phyloP scores from a whole-genome alignment of 2,888 invertebrate genomes.

The Drosophila paramelanica region DNA sequence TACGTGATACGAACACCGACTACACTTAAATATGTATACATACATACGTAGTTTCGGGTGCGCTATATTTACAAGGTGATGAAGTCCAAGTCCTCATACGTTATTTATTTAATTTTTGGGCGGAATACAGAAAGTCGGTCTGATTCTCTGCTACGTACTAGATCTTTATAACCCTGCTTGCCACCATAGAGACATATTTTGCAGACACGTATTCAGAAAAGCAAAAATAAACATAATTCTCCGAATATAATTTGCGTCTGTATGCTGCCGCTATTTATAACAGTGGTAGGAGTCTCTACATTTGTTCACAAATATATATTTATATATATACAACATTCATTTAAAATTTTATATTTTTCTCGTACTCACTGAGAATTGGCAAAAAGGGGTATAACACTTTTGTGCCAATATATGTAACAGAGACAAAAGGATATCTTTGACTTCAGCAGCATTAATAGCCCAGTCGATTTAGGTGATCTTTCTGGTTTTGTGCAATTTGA shows the following conservation, averaged over 20 bases:
- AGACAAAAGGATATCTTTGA: too few relatives aligned
- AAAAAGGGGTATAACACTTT: too few relatives aligned
- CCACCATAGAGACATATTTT: conserved; percentile 13
- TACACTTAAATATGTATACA: background rate
- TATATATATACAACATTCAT: background rate
- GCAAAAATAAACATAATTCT: conserved; percentile 28
- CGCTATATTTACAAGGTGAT: conserved; percentile 16
- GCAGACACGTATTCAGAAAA: conserved; percentile 15
- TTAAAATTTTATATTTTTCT: background rate
- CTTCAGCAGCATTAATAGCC: too few relatives aligned
- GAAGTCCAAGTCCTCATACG: conserved; percentile 28
- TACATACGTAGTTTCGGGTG: conserved; percentile 3
- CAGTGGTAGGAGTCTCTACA: conserved; percentile 2
- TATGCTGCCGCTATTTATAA: conserved; percentile 36
- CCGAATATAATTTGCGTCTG: conserved; percentile 11
- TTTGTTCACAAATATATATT: background rate
- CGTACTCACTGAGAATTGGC: too few relatives aligned
- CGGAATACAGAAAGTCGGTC: conserved; percentile 9
- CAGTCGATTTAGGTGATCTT: too few relatives aligned
- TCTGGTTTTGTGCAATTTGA: too few relatives aligned
- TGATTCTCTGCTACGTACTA: conserved; percentile 13
- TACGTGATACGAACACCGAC: conserved; percentile 35
- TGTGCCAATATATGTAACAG: too few relatives aligned
- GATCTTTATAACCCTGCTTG: conserved; percentile 19
- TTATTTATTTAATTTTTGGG: conserved; percentile 12